A percentile compares a stretch with the other conserved stretches of the same genome.
These are phyloP conservation scores for Mormyrops attenuatus DNA, from an alignment of 2,797 vertebrate species.

Conservation along the genomic window DNA sequence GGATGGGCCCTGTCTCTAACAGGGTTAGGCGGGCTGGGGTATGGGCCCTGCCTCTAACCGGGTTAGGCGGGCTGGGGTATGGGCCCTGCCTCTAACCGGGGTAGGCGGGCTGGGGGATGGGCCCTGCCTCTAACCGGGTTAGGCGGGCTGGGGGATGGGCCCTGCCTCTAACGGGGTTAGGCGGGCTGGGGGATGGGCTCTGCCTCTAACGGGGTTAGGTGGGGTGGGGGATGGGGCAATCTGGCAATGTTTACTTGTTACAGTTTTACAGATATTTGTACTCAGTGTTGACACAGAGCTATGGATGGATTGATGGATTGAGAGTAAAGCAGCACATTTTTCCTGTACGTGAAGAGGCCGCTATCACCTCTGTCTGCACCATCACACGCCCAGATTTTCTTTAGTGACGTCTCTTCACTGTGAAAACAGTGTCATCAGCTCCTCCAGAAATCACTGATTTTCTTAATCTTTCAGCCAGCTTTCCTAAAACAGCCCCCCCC, in stretches of 20 bases:
- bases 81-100: neutral
- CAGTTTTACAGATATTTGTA: neutral
- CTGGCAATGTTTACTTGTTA: neutral
- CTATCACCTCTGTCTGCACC: neutral
- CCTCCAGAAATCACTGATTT: neutral
- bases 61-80: neutral
- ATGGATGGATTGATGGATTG: neutral
- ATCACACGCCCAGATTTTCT: neutral
- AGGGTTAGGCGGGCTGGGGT: neutral
- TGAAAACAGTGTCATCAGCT: neutral
- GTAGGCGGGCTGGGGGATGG: too few relatives aligned
- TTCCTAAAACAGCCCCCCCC: constrained; percentile 9
- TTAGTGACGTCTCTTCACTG: neutral
- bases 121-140: too few relatives aligned
- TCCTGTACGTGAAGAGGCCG: neutral
- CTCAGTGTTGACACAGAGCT: neutral
- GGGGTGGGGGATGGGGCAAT: neutral
- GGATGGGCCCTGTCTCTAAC: neutral
- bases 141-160: too few relatives aligned
- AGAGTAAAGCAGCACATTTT: neutral
- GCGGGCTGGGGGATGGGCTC: neutral
- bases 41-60: neutral
- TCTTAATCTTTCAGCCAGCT: constrained; percentile 10
- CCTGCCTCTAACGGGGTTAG: neutral
- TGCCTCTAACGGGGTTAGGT: neutral